Evolutionary conservation across 2,797 vertebrate species (phyloP).

Genomic region (Sparidentex hasta): DNA sequence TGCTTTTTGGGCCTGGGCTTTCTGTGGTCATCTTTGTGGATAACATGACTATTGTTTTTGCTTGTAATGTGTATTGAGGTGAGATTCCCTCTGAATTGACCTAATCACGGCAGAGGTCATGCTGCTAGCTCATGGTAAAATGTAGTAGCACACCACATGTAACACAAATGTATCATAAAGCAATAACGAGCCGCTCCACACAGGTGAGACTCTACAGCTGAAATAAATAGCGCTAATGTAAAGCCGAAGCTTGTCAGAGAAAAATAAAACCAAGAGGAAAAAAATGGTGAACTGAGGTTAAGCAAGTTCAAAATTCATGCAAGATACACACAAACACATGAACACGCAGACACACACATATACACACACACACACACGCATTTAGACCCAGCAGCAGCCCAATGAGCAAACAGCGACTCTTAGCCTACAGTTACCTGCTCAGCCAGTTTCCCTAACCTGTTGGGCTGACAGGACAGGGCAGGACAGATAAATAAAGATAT

Average conservation of each 20-base stretch:
- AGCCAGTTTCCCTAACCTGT: conserved; percentile 98
- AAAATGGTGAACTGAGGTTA: conserved; percentile 42
- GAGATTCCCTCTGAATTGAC: background rate
- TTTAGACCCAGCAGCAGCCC: conserved; percentile 66
- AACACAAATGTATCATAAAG: conserved; percentile 18
- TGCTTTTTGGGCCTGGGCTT: no score
- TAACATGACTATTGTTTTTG: no score
- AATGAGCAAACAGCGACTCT: conserved; percentile 65
- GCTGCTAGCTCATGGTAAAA: conserved; percentile 36
- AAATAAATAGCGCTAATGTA: conserved; percentile 34
- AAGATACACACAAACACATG: conserved; percentile 43
- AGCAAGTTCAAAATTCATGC: conserved; percentile 71
- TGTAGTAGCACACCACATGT: conserved; percentile 7
- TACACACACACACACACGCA: conserved; percentile 35
- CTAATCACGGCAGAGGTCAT: conserved; percentile 26
- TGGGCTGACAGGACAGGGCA: conserved; percentile 94
- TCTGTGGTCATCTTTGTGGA: background rate
- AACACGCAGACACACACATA: conserved; percentile 6
- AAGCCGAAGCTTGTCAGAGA: conserved; percentile 49
- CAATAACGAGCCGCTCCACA: conserved; percentile 28
- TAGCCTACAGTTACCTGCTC: conserved; percentile 93
- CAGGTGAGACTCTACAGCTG: conserved; percentile 21
- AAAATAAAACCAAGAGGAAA: conserved; percentile 20
- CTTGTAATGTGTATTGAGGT: no score
- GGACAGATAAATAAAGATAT: conserved; percentile 81